These are phyloP conservation scores for Stratiolaelaps scimitus DNA, from an alignment of 1,140 invertebrate species.

Conservation along the genomic window DNA sequence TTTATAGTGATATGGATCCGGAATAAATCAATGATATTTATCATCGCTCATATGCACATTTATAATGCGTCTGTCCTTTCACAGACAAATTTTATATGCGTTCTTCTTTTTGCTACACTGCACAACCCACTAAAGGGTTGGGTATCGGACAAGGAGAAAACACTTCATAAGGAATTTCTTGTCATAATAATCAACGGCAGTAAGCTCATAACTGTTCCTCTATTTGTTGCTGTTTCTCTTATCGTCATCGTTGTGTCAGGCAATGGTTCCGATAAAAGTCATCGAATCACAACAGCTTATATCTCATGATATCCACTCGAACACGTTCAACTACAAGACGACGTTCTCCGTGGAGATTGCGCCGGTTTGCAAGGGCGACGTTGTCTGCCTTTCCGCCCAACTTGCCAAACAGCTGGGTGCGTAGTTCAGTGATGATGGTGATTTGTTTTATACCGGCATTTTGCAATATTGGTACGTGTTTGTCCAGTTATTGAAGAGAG, in stretches of 20 bases:
- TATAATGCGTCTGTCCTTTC: too few species aligned
- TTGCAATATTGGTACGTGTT: too few species aligned
- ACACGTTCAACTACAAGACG: slow-evolving; percentile 87
- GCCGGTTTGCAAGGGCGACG: slow-evolving; percentile 85
- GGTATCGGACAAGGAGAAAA: too few species aligned
- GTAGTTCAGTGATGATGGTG: too few species aligned
- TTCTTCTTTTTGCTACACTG: too few species aligned
- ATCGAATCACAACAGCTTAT: slow-evolving; percentile 86
- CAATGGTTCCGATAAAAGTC: slow-evolving; percentile 46
- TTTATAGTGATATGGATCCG: slow-evolving; percentile 43
- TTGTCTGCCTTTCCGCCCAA: slow-evolving; percentile 80
- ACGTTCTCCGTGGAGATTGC: slow-evolving; percentile 79
- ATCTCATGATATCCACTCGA: slow-evolving; percentile 93
- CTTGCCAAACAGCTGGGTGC: slow-evolving; percentile 60
- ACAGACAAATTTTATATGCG: too few species aligned
- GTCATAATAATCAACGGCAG: background rate
- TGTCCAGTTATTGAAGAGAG: too few species aligned
- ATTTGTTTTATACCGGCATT: too few species aligned
- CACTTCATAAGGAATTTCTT: slow-evolving; percentile 17
- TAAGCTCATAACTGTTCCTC: background rate
- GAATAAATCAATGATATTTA: slow-evolving; percentile 26
- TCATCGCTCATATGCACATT: too few species aligned
- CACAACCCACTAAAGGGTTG: too few species aligned
- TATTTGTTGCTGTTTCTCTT: background rate
- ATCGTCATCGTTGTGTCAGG: background rate